Evolutionary conservation across 2,113 vertebrate genomes (phyloP), one percentile per base, ranked within the genome.

Genomic region (Toxotes chatareus): DNA sequence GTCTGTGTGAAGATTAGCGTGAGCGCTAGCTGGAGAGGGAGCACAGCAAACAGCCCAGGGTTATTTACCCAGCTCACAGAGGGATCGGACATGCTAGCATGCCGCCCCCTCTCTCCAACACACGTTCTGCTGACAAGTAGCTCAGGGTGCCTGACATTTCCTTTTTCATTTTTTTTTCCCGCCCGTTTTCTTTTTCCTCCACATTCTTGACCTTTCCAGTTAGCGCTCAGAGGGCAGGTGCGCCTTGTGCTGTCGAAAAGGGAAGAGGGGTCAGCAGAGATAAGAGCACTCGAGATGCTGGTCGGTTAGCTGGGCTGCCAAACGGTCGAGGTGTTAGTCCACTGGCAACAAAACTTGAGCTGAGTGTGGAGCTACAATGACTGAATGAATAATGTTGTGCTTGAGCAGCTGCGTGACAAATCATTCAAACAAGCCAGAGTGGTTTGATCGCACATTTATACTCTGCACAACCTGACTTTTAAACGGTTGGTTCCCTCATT

Each of bases 1-100:
- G 9, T 55, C 11, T 23, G 36, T 67, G 56, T 27, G 62, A 23
- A 63, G 68, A 85, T 85, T 79, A 83, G 73, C 64, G 66, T 74
- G 46, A 70, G 53, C 1, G 17, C 38, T 40, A 71, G 77, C 66
- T 60, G 56, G 42, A 59, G 51, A 55, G 53, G 65, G 47, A 84
- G 40, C 44, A 1, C 5, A 21, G 64, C 69, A 83, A 83, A 90
- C 74, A 82, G 63, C 89, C 76, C 63, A 1, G 57, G 82, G 89
- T 80, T 90, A 72, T 90, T 86, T 89, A 75, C 90, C 14, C 36
- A n/a, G 40, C 36, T 61, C 80, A 85, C 73, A n/a, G 64, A 70
- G 71, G 84, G 74, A 73, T 57, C n/a, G 68, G 80, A 78, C 73
- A 47, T 36, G 49, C 73, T 23, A 57, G 71, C 75, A 8, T 4